A percentile compares a stretch with the other conserved stretches of the same genome.
These are phyloP conservation scores for Melanostoma mellinum DNA, from an alignment of 2,888 invertebrate species.

Conservation along the genomic window DNA sequence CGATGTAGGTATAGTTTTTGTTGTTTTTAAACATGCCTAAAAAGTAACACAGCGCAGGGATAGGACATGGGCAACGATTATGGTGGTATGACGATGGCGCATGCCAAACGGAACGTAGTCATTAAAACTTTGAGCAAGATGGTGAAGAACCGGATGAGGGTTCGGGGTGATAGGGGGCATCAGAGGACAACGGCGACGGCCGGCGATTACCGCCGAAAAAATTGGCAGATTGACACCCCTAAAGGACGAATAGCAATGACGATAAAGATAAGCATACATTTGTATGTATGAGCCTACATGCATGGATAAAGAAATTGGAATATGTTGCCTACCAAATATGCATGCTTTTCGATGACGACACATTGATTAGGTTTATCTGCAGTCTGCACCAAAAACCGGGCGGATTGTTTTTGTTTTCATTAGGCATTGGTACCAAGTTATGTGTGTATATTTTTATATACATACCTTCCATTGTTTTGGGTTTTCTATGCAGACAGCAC, in stretches of 20 bases:
- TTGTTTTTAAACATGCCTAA: constrained; percentile 23
- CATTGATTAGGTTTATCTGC: constrained; percentile 37
- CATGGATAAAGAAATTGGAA: constrained; percentile 19
- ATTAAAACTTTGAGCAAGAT: constrained; percentile 48
- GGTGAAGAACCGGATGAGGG: constrained; percentile 53
- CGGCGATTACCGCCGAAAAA: constrained; percentile 1
- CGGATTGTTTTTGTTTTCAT: background rate
- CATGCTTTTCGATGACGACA: constrained; percentile 38
- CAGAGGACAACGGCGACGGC: background rate
- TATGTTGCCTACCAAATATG: background rate
- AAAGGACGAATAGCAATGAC: constrained; percentile 47
- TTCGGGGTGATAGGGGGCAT: background rate
- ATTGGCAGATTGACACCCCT: constrained; percentile 15
- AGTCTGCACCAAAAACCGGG: constrained; percentile 30
- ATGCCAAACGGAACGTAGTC: constrained; percentile 64
- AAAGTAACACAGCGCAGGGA: constrained; percentile 38
- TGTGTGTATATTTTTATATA: constrained; percentile 18
- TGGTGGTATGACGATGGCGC: constrained; percentile 57
- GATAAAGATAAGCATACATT: background rate
- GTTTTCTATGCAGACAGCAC: constrained; percentile 21
- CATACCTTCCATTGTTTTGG: background rate
- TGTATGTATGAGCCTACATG: background rate
- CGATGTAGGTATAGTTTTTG: background rate
- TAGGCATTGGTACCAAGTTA: background rate
- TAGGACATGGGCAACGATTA: constrained; percentile 8